Evolutionary conservation across 1,140 invertebrate genomes (phyloP).

Genomic region (Tenebrio molitor): DNA sequence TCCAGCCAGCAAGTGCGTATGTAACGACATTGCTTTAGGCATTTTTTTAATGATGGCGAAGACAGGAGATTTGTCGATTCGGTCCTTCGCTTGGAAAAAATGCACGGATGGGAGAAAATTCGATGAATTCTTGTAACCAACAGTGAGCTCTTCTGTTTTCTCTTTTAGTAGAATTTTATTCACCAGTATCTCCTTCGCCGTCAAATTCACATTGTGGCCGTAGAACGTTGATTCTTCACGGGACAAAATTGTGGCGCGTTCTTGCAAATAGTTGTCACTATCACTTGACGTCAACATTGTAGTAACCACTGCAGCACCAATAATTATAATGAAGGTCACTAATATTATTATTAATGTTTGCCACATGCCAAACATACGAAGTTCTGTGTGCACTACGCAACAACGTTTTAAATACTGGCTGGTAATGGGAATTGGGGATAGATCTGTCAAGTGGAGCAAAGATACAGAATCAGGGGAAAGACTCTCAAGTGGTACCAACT

Average conservation of each 20-base stretch:
- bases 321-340: background rate
- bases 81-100: constrained; percentile 51
- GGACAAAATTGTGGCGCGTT: constrained; percentile 47
- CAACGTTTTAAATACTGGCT: too few species aligned
- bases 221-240: constrained; percentile 66
- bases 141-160: constrained; percentile 72
- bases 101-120: constrained; percentile 54
- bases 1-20: constrained; percentile 79
- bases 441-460: too few species aligned
- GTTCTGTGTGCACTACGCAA: too few species aligned
- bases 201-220: constrained; percentile 70
- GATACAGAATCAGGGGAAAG: too few species aligned
- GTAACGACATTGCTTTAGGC: constrained; percentile 81
- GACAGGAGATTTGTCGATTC: constrained; percentile 73
- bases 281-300: background rate
- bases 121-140: constrained; percentile 50
- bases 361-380: too few species aligned
- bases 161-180: constrained; percentile 76
- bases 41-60: constrained; percentile 79
- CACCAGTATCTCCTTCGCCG: constrained; percentile 70
- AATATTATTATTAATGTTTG: background rate
- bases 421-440: too few species aligned
- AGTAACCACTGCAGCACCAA: background rate
- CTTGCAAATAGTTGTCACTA: constrained; percentile 8
- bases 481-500: too few species aligned